These are phyloP conservation scores for Platanista minor DNA, from an alignment of 2,113 vertebrate genomes.

Conservation along the genomic window DNA sequence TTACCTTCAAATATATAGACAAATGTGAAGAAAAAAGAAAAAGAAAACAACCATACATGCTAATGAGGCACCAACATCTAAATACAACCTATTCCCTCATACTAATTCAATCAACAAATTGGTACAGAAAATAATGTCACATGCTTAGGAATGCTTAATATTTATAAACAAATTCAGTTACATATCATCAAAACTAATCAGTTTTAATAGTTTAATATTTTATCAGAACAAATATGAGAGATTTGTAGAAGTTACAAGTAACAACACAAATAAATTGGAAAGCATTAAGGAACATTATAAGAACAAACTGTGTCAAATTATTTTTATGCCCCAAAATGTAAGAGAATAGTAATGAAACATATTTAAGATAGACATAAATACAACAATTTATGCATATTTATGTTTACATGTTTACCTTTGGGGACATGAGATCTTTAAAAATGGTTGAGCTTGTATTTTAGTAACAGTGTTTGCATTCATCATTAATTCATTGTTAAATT, in stretches of 20 bases:
- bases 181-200: conserved; percentile 61
- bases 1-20: not conserved
- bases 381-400: not conserved
- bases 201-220: conserved; percentile 74
- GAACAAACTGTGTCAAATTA: not conserved
- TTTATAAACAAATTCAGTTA: conserved; percentile 77
- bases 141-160: conserved; percentile 67
- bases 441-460: not conserved
- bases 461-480: not conserved
- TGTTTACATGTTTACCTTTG: not conserved
- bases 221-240: conserved; percentile 52
- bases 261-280: not conserved
- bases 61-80: conserved; percentile 70
- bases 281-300: not conserved
- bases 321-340: not conserved
- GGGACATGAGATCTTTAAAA: not conserved
- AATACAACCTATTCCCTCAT: conserved; percentile 71
- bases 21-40: conserved; percentile 24
- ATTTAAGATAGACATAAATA: not conserved
- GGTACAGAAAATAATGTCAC: conserved; percentile 69
- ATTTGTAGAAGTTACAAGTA: conserved; percentile 43
- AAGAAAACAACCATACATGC: conserved; percentile 66
- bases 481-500: not conserved
- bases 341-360: not conserved
- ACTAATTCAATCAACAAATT: conserved; percentile 75